Evolutionary conservation across 2,888 invertebrate genomes (phyloP), one percentile per base, ranked within the genome.

Genomic region (Lumbricus terrestris): DNA sequence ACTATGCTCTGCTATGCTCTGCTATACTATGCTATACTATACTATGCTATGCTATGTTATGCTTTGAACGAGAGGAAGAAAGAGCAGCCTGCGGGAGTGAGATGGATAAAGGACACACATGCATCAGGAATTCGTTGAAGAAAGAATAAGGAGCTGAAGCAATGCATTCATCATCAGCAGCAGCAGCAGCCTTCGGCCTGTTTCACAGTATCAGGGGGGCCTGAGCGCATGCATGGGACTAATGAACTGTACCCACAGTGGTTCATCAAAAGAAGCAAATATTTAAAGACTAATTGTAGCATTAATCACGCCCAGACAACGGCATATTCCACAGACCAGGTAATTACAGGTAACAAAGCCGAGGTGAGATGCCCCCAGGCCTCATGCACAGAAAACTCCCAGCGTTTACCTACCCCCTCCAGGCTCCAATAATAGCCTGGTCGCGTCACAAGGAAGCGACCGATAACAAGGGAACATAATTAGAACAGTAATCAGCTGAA

Each of bases 271-370:
- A 85, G 85, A 37, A 35, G 35, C 85, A 85, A 85, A 85, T 85
- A 85, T 85, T 37, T 85, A 34, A 23, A 23, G 85, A 20, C 35
- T 85, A 34, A 37, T 85, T 37, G 85, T 34, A 35, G 85, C 85
- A 85, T 85, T 85, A 34, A 85, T 85, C 35, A 23, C 37, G 34
- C 85, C 85, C 85, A 37, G 35, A 85, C 85, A 85, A 85, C 13
- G 85, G 35, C 34, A 20, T 85, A 34, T 23, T 29, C 34, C 20
- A 13, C 15, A 85, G 34, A 85, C 85, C 85, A 35, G 85, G 37
- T 85, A 85, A 85, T 85, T 85, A 85, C 85, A 85, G 34, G 85
- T 85, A 85, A 35, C 85, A 85, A 37, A 85, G 37, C 85, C 20
- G 34, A 34, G 85, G 37, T 85, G 85, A 85, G 35, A 29, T 69